Conservation (phyloP, 2,113 vertebrate genomes). For the Prietella phreatophila region DNA sequence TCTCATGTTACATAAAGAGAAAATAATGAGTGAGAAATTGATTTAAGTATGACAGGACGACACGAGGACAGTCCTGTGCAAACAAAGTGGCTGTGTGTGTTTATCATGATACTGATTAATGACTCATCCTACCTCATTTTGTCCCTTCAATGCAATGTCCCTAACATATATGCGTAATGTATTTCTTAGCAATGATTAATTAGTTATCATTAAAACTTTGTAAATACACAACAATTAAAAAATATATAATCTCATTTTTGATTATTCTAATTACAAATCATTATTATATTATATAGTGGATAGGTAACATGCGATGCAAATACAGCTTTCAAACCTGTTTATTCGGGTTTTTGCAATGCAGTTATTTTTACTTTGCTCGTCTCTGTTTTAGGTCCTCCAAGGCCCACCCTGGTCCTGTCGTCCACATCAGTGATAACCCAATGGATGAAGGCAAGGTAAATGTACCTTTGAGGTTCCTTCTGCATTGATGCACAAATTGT, state of each 20-base stretch:
- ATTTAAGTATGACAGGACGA: neutral
- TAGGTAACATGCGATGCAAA: neutral
- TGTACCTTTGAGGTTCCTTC: neutral
- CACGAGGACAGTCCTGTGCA: neutral
- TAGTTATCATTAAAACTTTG: no score
- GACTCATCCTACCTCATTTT: neutral
- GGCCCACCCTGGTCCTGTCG: conserved; percentile 94
- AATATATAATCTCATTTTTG: neutral
- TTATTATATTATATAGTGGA: neutral
- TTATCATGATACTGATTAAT: neutral
- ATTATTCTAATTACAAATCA: neutral
- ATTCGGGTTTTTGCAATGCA: no score
- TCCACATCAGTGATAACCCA: conserved; percentile 99
- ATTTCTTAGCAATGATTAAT: neutral
- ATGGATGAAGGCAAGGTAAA: conserved; percentile 95
- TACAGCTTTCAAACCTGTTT: no score
- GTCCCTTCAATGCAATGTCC: neutral
- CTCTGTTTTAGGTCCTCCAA: conserved; percentile 86
- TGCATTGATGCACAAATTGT: neutral
- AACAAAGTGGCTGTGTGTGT: neutral
- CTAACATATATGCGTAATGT: neutral
- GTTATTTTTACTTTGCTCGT: neutral
- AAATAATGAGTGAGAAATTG: neutral
- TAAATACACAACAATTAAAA: neutral
- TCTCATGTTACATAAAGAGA: conserved; percentile 1